Evolutionary conservation across 2,888 invertebrate species (phyloP).

Genomic region (Onchidella celtica): DNA sequence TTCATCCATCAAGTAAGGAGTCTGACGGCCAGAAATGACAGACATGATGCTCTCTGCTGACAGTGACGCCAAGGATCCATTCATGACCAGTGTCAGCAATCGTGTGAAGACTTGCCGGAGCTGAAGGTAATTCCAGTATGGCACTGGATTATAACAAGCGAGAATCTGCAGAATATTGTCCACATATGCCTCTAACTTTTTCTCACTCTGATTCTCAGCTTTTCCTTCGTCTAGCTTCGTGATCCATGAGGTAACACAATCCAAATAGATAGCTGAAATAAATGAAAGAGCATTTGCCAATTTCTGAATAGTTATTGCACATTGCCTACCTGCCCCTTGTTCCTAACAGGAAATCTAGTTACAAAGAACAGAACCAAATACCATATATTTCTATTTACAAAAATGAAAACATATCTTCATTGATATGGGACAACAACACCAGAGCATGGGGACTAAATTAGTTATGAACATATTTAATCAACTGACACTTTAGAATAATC

Average conservation of each 20-base stretch:
- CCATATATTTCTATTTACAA: no score
- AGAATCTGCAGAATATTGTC: conserved; percentile 61
- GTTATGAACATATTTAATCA: no score
- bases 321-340: no score
- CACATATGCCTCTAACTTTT: not conserved
- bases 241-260: conserved; percentile 62
- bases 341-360: not conserved
- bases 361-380: no score
- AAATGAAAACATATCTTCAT: no score
- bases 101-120: conserved; percentile 64
- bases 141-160: conserved; percentile 64
- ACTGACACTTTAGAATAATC: no score
- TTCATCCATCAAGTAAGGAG: conserved; percentile 65
- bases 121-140: conserved; percentile 64
- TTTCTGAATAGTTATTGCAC: not conserved
- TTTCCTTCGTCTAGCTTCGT: conserved; percentile 52
- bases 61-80: conserved; percentile 21
- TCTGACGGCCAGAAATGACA: conserved; percentile 62
- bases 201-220: not conserved
- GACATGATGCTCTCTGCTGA: conserved; percentile 59
- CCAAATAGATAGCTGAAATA: conserved; percentile 56
- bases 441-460: no score
- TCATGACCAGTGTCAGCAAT: conserved; percentile 59
- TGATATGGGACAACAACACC: no score
- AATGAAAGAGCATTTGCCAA: not conserved